Base-by-base conservation (phyloP, 2,113 vertebrate species). In the Microcebus ravelobensis region DNA sequence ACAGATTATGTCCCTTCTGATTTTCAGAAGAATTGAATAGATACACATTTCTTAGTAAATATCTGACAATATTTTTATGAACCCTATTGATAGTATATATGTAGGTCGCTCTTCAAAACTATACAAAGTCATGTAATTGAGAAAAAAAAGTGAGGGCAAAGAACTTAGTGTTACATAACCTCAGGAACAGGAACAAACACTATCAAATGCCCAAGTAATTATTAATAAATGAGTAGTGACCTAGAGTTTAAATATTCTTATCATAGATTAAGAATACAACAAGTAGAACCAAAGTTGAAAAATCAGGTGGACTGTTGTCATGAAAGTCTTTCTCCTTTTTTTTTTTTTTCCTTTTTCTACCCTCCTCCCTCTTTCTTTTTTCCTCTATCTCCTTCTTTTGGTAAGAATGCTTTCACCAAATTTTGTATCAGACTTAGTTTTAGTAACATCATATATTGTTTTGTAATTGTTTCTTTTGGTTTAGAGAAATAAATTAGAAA, bases 401-500 rank as follows among this genome's bases (percentile, higher is more conserved):
- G 7, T 90, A 90, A 87, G n/a, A 81, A 8, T 88, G 5, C 11
- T 74, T 27, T 87, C 14, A 34, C 5, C 50, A 82, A n/a, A 39
- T 65, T 89, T 94, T 85, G 11, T 13, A 52, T n/a, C 14, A 89
- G 27, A 42, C 17, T 91, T 96, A 21, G 1, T 71, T 91, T 90
- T 94, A 68, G 42, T 73, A 36, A 50, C 9, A 65, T 34, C 36
- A 67, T 34, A 20, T 29, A 55, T 36, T 68, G 10, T 59, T 84
- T 68, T 9, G 36, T 65, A 68, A 42, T 59, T 52, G 5, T 27
- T 21, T 67, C 12, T 71, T 63, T 80, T 81, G 17, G 5, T 27
- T 96, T 88, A 3, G 31, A 57, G 55, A 73, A 93, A 87, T 79
- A 81, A 34, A 82, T 48, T 50, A 21, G 25, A 73, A 91, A 76